Evolutionary conservation across 2,797 vertebrate species (phyloP).

Genomic region (Crenichthys baileyi): DNA sequence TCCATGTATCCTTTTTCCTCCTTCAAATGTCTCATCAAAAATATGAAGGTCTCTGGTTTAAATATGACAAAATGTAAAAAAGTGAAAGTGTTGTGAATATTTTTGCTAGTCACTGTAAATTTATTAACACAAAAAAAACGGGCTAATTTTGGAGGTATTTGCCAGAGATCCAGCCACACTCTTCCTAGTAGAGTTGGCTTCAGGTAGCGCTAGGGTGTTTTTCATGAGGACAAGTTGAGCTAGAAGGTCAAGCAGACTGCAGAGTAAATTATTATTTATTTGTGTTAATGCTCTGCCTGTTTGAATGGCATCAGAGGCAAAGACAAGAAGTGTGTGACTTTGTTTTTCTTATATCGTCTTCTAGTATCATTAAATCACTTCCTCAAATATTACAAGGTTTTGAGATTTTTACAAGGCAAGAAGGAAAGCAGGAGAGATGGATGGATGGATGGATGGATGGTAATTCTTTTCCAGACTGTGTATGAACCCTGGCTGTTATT

Average conservation of each 20-base stretch:
- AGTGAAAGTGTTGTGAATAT: background rate
- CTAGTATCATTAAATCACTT: background rate
- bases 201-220: conserved; percentile 18
- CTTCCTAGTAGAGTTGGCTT: conserved; percentile 34
- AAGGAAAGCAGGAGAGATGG: background rate
- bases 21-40: background rate
- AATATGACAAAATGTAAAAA: background rate
- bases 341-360: conserved; percentile 30
- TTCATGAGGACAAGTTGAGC: conserved; percentile 48
- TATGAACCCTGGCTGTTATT: conserved; percentile 56
- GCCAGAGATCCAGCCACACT: conserved; percentile 12
- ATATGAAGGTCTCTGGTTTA: background rate
- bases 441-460: background rate
- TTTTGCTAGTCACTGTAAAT: background rate
- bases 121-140: conserved; percentile 44
- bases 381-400: background rate
- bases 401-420: background rate
- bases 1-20: background rate
- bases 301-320: conserved; percentile 60
- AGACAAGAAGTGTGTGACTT: conserved; percentile 45
- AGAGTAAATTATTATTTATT: conserved; percentile 55
- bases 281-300: conserved; percentile 30
- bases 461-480: background rate
- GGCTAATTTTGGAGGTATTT: conserved; percentile 36
- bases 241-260: conserved; percentile 61